Evolutionary conservation across 2,113 vertebrate species (phyloP).

Genomic region (Camelus dromedarius): DNA sequence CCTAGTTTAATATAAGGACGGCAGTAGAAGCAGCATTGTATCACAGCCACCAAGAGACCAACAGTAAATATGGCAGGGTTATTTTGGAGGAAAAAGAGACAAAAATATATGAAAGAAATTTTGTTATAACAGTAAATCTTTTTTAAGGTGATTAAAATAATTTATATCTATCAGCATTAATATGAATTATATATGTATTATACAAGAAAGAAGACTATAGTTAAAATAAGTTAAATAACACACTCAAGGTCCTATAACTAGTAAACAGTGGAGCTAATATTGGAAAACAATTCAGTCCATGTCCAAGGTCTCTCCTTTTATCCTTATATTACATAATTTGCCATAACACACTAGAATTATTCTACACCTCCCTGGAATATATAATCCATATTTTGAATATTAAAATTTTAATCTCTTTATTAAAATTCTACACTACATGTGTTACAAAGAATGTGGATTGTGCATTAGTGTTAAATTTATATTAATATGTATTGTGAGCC

Average conservation of each 20-base stretch:
- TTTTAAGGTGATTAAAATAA: background rate
- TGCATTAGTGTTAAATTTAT: background rate
- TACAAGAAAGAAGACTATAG: background rate
- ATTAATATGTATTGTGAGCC: background rate
- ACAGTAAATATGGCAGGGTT: background rate
- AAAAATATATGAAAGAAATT: background rate
- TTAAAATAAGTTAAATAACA: background rate
- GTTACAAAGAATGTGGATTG: background rate
- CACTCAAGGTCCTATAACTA: background rate
- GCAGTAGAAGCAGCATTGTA: background rate
- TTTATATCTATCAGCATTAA: background rate
- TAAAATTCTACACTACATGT: constrained; percentile 14
- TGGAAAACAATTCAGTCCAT: background rate
- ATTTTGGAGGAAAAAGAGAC: background rate
- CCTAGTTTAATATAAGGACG: background rate
- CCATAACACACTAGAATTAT: background rate
- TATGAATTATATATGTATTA: background rate
- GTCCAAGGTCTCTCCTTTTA: background rate
- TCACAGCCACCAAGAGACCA: background rate
- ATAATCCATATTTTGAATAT: background rate
- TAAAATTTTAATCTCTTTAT: background rate
- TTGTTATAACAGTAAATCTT: background rate
- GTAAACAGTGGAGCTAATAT: background rate
- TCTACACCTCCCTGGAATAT: background rate
- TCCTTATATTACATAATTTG: background rate